These are phyloP conservation scores for Macrophya annulata DNA, from an alignment of 2,888 invertebrate species.

Conservation along the genomic window DNA sequence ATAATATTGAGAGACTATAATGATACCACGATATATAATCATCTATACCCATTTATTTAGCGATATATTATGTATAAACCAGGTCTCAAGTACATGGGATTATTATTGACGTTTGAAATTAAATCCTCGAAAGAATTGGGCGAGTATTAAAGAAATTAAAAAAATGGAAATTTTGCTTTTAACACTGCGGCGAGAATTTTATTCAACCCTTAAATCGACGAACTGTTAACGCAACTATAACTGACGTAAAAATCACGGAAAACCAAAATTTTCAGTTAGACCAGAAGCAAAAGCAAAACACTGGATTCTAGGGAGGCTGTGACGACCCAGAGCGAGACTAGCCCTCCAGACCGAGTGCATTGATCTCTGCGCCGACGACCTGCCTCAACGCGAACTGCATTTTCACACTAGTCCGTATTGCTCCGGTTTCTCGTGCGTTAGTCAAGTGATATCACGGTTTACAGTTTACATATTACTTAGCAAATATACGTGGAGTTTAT, in stretches of 20 bases:
- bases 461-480: not conserved
- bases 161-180: not conserved
- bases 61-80: not conserved
- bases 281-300: slow-evolving; percentile 34
- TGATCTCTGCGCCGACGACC: slow-evolving; percentile 72
- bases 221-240: not conserved
- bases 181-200: not conserved
- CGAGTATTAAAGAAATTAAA: not conserved
- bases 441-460: slow-evolving; percentile 5
- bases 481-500: not conserved
- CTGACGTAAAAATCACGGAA: not conserved
- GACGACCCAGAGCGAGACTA: slow-evolving; percentile 45
- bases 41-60: not conserved
- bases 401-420: slow-evolving; percentile 58
- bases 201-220: too few relatives aligned
- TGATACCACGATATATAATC: not conserved
- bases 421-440: slow-evolving; percentile 38
- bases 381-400: slow-evolving; percentile 75
- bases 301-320: slow-evolving; percentile 47
- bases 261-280: slow-evolving; percentile 9
- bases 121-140: not conserved
- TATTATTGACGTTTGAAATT: not conserved
- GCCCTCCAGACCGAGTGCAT: slow-evolving; percentile 65
- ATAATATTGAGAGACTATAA: not conserved
- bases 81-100: not conserved